Evolutionary conservation across 1,140 invertebrate species (phyloP).

Genomic region (Caenorhabditis tropicalis): DNA sequence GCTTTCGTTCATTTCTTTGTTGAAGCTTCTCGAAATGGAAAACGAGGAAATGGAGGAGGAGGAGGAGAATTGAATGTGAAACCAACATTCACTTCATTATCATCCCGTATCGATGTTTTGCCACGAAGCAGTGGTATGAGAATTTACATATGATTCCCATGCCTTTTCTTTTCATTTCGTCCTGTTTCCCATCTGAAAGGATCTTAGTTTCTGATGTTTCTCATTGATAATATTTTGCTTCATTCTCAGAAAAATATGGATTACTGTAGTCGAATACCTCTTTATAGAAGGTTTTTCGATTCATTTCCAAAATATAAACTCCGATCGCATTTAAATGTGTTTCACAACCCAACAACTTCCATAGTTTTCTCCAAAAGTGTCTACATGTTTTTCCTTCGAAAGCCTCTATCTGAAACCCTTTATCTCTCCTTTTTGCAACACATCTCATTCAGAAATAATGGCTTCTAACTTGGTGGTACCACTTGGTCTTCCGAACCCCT

Average conservation of each 20-base stretch:
- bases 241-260: background rate
- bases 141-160: slow-evolving; percentile 21
- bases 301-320: too few relatives aligned
- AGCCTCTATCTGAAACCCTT: background rate
- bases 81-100: slow-evolving; percentile 15
- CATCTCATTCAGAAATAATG: slow-evolving; percentile 22
- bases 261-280: too few relatives aligned
- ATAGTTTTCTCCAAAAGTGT: background rate
- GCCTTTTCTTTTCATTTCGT: background rate
- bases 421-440: background rate
- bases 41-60: background rate
- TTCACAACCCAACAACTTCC: too few relatives aligned
- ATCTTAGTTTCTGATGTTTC: background rate
- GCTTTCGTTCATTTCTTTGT: background rate
- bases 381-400: background rate
- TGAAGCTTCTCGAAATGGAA: slow-evolving; percentile 9
- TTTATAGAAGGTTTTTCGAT: too few relatives aligned
- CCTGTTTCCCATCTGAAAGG: background rate
- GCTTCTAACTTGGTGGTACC: slow-evolving; percentile 27
- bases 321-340: too few relatives aligned
- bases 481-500: slow-evolving; percentile 14
- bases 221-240: too few relatives aligned
- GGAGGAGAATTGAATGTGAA: background rate
- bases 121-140: background rate
- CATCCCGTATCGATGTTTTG: slow-evolving; percentile 8